phyloP scores from a whole-genome alignment of 2,888 invertebrate genomes.

The Machimus rusticus region DNA sequence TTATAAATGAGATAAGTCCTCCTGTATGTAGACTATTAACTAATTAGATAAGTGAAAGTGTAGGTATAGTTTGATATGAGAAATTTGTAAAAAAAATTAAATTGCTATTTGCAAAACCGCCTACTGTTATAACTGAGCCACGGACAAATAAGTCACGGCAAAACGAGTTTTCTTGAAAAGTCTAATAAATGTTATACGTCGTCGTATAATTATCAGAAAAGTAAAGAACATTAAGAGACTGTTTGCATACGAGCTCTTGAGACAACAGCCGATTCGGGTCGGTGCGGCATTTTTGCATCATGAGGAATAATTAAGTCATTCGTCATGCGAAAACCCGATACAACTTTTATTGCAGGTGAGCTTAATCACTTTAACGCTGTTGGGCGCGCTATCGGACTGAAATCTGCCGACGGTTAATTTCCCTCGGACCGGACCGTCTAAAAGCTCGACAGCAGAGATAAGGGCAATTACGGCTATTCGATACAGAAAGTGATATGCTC shows the following conservation, averaged over 20 bases:
- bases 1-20: too few relatives aligned
- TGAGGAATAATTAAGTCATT: constrained; percentile 2
- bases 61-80: background rate
- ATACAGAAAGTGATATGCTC: constrained; percentile 1
- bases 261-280: background rate
- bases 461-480: background rate
- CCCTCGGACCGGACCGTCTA: background rate
- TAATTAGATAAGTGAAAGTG: background rate
- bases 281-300: background rate
- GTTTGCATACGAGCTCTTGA: background rate
- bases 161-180: background rate
- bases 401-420: background rate
- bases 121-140: background rate
- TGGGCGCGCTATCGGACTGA: background rate
- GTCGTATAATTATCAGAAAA: background rate
- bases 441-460: background rate
- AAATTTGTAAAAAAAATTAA: background rate
- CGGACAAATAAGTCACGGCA: background rate
- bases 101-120: background rate
- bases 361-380: background rate
- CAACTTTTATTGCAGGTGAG: background rate
- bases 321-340: constrained; percentile 10
- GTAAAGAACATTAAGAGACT: background rate
- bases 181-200: background rate
- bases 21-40: too few relatives aligned